phyloP scores from a whole-genome alignment of 1,140 invertebrate species.

The Heliconius himera region DNA sequence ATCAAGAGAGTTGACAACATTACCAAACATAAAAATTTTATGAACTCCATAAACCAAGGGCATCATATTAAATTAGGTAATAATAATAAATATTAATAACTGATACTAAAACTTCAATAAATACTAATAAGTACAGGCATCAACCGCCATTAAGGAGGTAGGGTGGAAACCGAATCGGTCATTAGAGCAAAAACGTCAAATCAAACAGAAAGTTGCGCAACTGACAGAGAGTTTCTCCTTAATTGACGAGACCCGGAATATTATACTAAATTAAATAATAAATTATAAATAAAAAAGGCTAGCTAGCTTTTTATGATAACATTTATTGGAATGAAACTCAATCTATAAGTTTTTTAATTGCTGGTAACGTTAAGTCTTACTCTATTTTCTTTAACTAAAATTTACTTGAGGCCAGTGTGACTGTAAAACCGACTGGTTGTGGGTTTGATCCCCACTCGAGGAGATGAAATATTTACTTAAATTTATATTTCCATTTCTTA shows the following conservation, averaged over 20 bases:
- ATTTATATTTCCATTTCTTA: too few relatives aligned
- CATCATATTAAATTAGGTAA: constrained; percentile 20
- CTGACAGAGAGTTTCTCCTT: constrained; percentile 61
- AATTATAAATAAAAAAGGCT: constrained; percentile 40
- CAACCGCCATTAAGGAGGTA: constrained; percentile 52
- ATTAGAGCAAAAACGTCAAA: constrained; percentile 72
- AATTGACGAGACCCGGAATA: constrained; percentile 52
- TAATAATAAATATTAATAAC: constrained; percentile 55
- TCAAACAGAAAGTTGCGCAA: constrained; percentile 63
- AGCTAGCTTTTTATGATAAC: constrained; percentile 37
- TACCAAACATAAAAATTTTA: background rate
- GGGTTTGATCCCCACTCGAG: too few relatives aligned
- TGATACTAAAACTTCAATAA: constrained; percentile 58
- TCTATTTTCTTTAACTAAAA: background rate
- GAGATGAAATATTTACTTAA: too few relatives aligned
- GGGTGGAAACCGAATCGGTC: constrained; percentile 56
- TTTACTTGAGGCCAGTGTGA: too few relatives aligned
- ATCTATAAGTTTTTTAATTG: constrained; percentile 32
- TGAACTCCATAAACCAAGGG: constrained; percentile 22
- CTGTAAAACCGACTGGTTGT: too few relatives aligned
- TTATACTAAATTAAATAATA: constrained; percentile 35
- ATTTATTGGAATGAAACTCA: constrained; percentile 29
- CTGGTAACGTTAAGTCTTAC: background rate
- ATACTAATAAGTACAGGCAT: constrained; percentile 45
- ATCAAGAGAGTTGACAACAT: background rate